Evolutionary conservation across 2,888 invertebrate genomes (phyloP).

Genomic region (Lepidonotus clava): DNA sequence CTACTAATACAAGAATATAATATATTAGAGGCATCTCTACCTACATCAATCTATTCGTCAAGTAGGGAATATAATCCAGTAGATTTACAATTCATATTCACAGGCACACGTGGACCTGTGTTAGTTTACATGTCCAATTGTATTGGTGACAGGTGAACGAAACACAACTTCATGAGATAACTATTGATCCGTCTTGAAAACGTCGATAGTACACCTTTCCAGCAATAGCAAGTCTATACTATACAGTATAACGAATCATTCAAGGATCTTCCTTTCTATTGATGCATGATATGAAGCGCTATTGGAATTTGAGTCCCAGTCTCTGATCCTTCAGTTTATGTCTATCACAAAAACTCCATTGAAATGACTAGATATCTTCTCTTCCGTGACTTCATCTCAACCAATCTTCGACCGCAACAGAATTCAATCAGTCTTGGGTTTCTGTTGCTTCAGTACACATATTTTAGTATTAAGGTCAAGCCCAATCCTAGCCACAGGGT

Average conservation of each 20-base stretch:
- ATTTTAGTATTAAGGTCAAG: no score
- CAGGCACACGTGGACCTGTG: background rate
- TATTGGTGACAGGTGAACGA: background rate
- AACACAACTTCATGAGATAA: no score
- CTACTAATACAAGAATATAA: slow-evolving; percentile 35
- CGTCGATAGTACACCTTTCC: background rate
- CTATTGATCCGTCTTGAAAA: no score
- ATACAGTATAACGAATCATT: background rate
- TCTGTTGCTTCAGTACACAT: no score
- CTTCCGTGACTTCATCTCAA: no score
- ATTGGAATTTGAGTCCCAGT: background rate
- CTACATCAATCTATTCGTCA: background rate
- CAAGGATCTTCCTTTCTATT: background rate
- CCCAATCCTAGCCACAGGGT: no score
- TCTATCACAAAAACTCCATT: no score
- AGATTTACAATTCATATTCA: background rate
- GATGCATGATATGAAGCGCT: background rate
- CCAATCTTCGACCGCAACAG: no score
- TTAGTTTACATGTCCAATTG: slow-evolving; percentile 11
- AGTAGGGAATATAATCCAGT: background rate
- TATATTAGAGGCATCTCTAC: slow-evolving; percentile 18
- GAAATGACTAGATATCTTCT: slow-evolving; percentile 18
- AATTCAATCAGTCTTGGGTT: no score
- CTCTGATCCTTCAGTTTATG: no score
- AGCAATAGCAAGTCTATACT: background rate